These are phyloP conservation scores for Zonotrichia leucophrys DNA, from an alignment of 2,113 vertebrate species.

Conservation along the genomic window DNA sequence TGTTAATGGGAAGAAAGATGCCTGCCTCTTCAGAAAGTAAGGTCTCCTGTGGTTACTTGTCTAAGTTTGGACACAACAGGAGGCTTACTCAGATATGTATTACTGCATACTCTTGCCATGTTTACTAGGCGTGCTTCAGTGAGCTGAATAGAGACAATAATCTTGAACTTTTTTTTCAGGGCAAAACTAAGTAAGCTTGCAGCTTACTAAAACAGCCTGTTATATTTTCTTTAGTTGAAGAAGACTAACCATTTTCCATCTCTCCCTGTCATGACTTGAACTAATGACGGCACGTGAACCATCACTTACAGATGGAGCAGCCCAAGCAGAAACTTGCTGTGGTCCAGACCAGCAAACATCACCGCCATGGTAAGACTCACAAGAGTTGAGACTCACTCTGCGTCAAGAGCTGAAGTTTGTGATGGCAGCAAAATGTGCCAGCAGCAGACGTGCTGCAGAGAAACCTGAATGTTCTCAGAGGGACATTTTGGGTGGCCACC, in stretches of 20 bases:
- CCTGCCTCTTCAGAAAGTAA: background rate
- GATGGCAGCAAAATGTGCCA: accelerated
- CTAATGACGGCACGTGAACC: background rate
- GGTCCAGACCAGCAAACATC: background rate
- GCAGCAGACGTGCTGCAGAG: background rate
- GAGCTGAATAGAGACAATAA: background rate
- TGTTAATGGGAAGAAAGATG: accelerated
- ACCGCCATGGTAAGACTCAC: background rate
- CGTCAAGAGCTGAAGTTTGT: background rate
- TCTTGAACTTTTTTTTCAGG: background rate
- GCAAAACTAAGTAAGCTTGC: background rate
- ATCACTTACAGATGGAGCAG: background rate
- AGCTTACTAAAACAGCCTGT: background rate
- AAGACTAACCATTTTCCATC: background rate
- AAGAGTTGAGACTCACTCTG: background rate
- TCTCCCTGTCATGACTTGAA: background rate
- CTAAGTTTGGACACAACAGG: background rate
- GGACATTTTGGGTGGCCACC: background rate
- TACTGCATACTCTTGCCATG: background rate
- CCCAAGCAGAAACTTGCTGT: background rate
- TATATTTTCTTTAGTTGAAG: background rate
- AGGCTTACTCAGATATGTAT: background rate
- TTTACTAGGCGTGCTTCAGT: background rate
- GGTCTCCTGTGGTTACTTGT: background rate
- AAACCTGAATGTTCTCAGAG: background rate